Conservation (phyloP, 2,113 vertebrate species). For the Gasterosteus nipponicus region DNA sequence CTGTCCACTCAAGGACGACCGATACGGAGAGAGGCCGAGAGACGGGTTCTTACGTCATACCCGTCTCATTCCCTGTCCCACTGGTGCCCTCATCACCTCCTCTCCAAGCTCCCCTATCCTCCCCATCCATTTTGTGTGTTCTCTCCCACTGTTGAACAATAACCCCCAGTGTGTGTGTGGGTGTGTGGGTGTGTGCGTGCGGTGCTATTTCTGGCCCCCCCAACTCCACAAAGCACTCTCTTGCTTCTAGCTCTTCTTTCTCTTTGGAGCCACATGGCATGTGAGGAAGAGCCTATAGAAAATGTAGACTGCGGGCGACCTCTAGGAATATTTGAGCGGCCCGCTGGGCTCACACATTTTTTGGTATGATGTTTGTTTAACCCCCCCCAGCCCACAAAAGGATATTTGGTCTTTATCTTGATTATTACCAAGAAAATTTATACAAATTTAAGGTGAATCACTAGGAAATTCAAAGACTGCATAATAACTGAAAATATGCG, state of each 20-base stretch:
- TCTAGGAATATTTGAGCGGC: constrained; percentile 53
- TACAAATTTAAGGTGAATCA: background rate
- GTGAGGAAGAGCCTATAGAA: constrained; percentile 50
- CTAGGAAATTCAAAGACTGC: background rate
- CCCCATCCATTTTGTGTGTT: constrained; percentile 54
- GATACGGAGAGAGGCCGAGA: constrained; percentile 19
- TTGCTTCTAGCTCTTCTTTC: constrained; percentile 34
- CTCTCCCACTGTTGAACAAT: constrained; percentile 71
- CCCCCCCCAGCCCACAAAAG: background rate
- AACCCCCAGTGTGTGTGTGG: constrained; percentile 54
- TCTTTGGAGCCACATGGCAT: constrained; percentile 40
- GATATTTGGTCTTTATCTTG: constrained; percentile 36
- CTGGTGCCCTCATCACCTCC: constrained; percentile 45
- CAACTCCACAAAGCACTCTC: constrained; percentile 70
- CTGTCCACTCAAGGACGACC: constrained; percentile 42
- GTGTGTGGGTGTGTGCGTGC: constrained; percentile 49
- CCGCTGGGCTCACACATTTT: constrained; percentile 28
- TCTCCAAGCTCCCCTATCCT: constrained; percentile 47
- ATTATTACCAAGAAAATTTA: constrained; percentile 42
- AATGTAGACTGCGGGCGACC: constrained; percentile 36
- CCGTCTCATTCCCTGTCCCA: constrained; percentile 54
- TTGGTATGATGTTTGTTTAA: constrained; percentile 49
- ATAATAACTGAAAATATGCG: too few species aligned
- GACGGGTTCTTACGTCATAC: constrained; percentile 58
- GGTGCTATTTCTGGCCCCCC: constrained; percentile 72